Base-by-base conservation (phyloP, 2,797 vertebrate genomes). In the Clarias fuscus region DNA sequence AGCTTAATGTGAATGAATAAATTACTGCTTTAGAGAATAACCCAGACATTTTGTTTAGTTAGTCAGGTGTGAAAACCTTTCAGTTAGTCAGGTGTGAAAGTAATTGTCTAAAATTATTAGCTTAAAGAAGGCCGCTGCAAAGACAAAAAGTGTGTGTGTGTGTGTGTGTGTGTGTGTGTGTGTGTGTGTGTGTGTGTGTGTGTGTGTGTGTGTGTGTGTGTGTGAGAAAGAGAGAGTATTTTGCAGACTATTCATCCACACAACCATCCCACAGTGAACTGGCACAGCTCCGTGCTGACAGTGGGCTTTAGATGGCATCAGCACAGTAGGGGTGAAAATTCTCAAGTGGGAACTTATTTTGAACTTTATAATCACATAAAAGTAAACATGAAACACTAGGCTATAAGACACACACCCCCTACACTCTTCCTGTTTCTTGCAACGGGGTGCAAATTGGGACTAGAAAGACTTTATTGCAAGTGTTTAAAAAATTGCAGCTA, bases 271-370 rank as follows among this genome's bases (percentile, higher is more conserved):
- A 73, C 71, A 84, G 70, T 77, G 62, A 68, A 58, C 61, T 86
- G 80, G 84, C 86, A 58, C 82, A 53, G 67, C 61, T 85, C 64
- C 27, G 20, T 85, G 65, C 70, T 87, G 86, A 88, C 84, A 81
- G 68, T 65, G 7, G 30, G 30, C 62, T 82, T 67, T 33, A 43
- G 62, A 53, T 53, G 59, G 11, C 48, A 53, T 68, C 62, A 67
- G n/a, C 79, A 22, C 79, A 67, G 43, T 65, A 40, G 62, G 62
- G 79, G 24, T 53, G 62, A 67, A 27, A 81, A 81, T 30, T 65
- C 61, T 81, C 78, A 0, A 81, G 78, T 27, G 61, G 37, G 37
- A 24, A 40, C 79, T 67, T 67, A 40, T 81, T 82, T 82, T 53
- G n/a, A 53, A 82, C 30, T 53, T 67, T 82, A 65, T 62, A 48